Evolutionary conservation across 2,888 invertebrate species (phyloP), one percentile per base, ranked within the genome.

Genomic region (Gymnocheta viridis): DNA sequence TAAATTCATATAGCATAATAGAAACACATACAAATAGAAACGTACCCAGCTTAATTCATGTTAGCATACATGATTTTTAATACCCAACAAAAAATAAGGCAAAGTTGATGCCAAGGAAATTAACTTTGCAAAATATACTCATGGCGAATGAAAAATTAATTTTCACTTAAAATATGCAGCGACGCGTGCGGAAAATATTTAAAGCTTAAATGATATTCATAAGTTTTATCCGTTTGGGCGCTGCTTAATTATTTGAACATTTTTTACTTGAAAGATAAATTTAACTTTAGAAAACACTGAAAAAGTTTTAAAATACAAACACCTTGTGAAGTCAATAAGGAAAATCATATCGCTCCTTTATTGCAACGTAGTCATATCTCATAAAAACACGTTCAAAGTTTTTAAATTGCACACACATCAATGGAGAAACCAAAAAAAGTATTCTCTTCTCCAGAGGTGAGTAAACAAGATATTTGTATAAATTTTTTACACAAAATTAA

Each of bases 121-220:
- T 78, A 82, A 82, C 81, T 76, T 47, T 35, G 47, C n/a, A 2
- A 67, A 77, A 81, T 24, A 73, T 49, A 24, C 54, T 56, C 54
- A 72, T 62, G 60, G 76, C 66, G 62, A 58, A 78, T 73, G 41
- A 78, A 19, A 62, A 73, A 84, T 81, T 84, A 78, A 84, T 81
- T 56, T 78, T 69, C 77, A 70, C 69, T 84, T 81, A 84, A 81
- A 64, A 64, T 78, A 84, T 81, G 56, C 84, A 81, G 27, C 47
- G 27, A 60, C 17, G 84, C 77, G 69, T 64, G 35, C 10, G 60
- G 60, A 29, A 72, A 41, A 62, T 19, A 60, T 27, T 51, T 44
- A 35, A 54, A 76, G n/a, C 2, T 49, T 3, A 38, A 69, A 56
- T 12, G 54, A 4, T 51, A 27, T 70, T 38, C 38, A 41, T 27